phyloP scores from a whole-genome alignment of 2,113 vertebrate genomes.

The Aptenodytes patagonicus region DNA sequence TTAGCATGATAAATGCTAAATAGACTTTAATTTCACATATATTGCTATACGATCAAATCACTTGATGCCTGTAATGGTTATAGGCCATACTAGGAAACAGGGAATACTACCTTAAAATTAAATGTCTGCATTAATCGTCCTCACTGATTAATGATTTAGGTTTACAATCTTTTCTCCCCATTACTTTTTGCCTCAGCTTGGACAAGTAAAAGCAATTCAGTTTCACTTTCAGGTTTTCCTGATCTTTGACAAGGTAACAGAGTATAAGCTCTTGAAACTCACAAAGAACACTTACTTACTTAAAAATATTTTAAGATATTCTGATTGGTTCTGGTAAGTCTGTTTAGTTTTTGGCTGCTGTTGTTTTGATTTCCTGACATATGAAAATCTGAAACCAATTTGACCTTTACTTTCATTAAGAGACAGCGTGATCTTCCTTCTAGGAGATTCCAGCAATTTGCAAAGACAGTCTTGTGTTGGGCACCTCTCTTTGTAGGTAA shows the following conservation, averaged over 20 bases:
- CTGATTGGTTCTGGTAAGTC: background rate
- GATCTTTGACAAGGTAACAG: background rate
- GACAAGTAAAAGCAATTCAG: background rate
- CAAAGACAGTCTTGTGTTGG: conserved; percentile 24
- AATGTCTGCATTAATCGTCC: background rate
- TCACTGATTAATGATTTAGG: background rate
- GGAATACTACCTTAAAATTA: background rate
- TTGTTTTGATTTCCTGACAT: background rate
- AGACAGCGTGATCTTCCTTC: background rate
- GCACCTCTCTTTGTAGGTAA: conserved; percentile 55
- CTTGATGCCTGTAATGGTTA: background rate
- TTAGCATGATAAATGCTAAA: background rate
- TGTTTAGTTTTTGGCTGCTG: background rate
- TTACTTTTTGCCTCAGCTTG: background rate
- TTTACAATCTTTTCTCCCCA: background rate
- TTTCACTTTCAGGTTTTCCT: background rate
- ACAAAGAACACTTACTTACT: background rate
- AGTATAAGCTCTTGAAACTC: background rate
- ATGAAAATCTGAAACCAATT: background rate
- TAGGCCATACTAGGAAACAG: background rate
- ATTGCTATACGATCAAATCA: background rate
- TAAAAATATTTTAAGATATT: background rate
- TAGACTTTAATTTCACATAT: background rate
- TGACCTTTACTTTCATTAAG: background rate
- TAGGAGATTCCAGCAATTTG: background rate